Conservation (phyloP, 2,113 vertebrate species). For the Oostethus manadensis region DNA sequence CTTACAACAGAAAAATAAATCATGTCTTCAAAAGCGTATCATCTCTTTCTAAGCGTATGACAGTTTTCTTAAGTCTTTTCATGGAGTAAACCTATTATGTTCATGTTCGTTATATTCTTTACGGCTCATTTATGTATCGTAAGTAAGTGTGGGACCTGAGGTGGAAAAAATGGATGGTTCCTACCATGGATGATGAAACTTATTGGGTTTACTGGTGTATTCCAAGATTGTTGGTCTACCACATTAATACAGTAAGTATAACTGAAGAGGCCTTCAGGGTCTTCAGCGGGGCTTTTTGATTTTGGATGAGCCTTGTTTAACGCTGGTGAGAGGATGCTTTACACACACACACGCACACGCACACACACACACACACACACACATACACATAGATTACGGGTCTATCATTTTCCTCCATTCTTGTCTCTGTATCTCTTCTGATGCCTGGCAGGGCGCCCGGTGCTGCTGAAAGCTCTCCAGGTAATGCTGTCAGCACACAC, state of each 20-base stretch:
- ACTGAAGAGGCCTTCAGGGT: conserved; percentile 63
- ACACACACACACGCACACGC: conserved; percentile 24
- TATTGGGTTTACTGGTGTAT: conserved; percentile 69
- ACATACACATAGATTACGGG: conserved; percentile 44
- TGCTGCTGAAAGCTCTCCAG: not conserved
- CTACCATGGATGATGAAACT: conserved; percentile 64
- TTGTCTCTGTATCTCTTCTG: too few species aligned
- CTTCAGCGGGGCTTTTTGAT: conserved; percentile 54
- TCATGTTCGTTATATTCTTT: too few species aligned
- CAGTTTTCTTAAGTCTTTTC: too few species aligned
- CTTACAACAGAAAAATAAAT: too few species aligned
- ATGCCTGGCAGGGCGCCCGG: too few species aligned
- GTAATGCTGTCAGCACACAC: not conserved
- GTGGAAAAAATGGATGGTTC: too few species aligned
- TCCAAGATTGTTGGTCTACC: conserved; percentile 56
- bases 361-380: conserved; percentile 20
- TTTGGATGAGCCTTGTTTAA: conserved; percentile 75
- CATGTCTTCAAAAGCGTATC: too few species aligned
- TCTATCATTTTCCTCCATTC: conserved; percentile 45
- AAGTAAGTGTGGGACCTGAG: too few species aligned
- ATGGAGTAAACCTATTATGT: too few species aligned
- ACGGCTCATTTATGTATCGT: too few species aligned
- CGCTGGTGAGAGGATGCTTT: conserved; percentile 72
- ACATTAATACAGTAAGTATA: conserved; percentile 60
- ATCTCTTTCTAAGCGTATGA: too few species aligned